Evolutionary conservation across 1,140 invertebrate species (phyloP).

Genomic region (Anthonomus grandis): DNA sequence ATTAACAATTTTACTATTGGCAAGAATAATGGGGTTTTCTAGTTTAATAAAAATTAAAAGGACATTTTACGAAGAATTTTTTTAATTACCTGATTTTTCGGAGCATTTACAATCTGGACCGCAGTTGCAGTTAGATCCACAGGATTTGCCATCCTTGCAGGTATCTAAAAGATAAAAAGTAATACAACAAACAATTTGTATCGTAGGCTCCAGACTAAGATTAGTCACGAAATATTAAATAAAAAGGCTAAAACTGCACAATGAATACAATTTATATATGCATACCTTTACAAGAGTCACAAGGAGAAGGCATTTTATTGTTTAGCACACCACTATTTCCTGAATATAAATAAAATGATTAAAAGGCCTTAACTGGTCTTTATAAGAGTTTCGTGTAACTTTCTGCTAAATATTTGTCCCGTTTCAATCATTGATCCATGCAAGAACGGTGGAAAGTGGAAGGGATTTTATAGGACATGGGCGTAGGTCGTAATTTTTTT

Average conservation of each 20-base stretch:
- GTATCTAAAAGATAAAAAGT: constrained; percentile 29
- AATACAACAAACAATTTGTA: too few relatives aligned
- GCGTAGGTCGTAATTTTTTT: too few relatives aligned
- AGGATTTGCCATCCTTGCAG: constrained; percentile 35
- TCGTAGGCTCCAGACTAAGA: too few relatives aligned
- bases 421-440: neutral
- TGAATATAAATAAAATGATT: neutral
- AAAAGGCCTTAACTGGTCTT: neutral
- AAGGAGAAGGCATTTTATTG: neutral
- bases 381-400: neutral
- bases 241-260: neutral
- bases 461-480: too few relatives aligned
- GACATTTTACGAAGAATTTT: neutral
- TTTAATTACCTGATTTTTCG: neutral
- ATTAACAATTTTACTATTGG: neutral
- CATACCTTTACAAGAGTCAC: neutral
- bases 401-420: neutral
- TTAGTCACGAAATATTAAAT: too few relatives aligned
- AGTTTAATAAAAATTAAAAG: neutral
- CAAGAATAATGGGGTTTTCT: neutral
- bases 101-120: constrained; percentile 43
- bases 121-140: constrained; percentile 43
- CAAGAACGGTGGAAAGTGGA: too few relatives aligned
- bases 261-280: neutral
- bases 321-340: neutral